These are phyloP conservation scores for Tetraodon nigroviridis DNA, from an alignment of 2,113 vertebrate genomes.

Conservation along the genomic window DNA sequence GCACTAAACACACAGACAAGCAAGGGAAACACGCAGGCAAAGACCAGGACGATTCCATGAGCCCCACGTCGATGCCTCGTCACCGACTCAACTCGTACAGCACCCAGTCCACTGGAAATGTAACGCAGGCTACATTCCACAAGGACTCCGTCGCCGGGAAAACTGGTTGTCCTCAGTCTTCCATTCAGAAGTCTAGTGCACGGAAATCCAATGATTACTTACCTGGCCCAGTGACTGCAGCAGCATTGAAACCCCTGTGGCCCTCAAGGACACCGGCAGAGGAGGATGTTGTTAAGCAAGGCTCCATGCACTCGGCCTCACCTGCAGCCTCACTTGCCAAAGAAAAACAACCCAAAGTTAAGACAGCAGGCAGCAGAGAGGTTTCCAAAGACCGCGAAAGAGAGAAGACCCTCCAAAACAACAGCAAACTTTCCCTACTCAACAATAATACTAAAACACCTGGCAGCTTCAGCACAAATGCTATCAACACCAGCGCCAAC, in stretches of 20 bases:
- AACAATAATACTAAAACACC: constrained; percentile 66
- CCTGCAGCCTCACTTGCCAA: constrained; percentile 65
- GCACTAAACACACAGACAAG: constrained; percentile 79
- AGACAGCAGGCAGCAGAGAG: constrained; percentile 64
- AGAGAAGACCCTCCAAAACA: constrained; percentile 66
- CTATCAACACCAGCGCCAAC: constrained; percentile 47
- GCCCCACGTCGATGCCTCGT: constrained; percentile 59
- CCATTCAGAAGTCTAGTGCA: constrained; percentile 59
- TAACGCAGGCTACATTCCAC: constrained; percentile 64
- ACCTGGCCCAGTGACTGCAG: constrained; percentile 52
- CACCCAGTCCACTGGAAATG: constrained; percentile 51
- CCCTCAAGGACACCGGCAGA: constrained; percentile 51
- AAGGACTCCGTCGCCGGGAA: constrained; percentile 73
- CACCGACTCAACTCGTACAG: constrained; percentile 47
- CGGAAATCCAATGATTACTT: constrained; percentile 69
- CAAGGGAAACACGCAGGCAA: constrained; percentile 71
- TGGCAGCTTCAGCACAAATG: constrained; percentile 40
- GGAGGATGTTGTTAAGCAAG: constrained; percentile 67
- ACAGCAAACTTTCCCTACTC: constrained; percentile 56
- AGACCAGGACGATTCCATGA: constrained; percentile 70
- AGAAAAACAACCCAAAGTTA: constrained; percentile 75
- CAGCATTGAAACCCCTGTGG: constrained; percentile 65
- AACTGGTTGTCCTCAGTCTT: constrained; percentile 54
- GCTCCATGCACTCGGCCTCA: constrained; percentile 51
- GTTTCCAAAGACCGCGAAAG: constrained; percentile 66